Evolutionary conservation across 2,888 invertebrate genomes (phyloP), one percentile per base, ranked within the genome.

Genomic region (Eupelmus urozonus): DNA sequence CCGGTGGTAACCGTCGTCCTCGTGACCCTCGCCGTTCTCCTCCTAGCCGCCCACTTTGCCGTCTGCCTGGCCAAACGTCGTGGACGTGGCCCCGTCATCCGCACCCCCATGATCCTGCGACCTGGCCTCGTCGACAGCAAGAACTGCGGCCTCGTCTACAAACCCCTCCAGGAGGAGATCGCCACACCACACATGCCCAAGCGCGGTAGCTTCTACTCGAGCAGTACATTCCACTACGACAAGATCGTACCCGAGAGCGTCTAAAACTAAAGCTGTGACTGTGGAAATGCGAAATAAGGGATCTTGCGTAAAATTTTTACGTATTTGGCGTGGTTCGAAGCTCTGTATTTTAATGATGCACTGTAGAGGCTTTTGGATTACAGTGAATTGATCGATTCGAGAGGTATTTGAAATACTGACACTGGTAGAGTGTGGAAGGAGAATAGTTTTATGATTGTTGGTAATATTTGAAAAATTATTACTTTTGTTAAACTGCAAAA

Each of bases 111-210:
- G 87, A 89, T 89, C 9, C 84, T 90, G 9, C 87, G 89, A 29
- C 89, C 86, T 53, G 88, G 89, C 40, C 83, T 89, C 42, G 82
- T 86, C 18, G 89, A 89, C 79, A 94, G 93, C 91, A 94, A 93
- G 85, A 94, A 94, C 88, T 94, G 94, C 83, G 94, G 94, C 2
- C 92, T 95, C 78, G 94, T 96, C 23, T 96, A 95, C 90, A 94
- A 94, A 86, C 95, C 95, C 82, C 90, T 96, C 72, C 94, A 95
- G 13, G 95, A 95, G 88, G 95, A 96, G 83, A 92, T 95, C 82
- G 92, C 92, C 13, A 93, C 93, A 62, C 93, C 94, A 1, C 91
- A 92, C 85, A 93, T 94, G 85, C 94, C 95, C 65, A 95, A 89
- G 78, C 83, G 89, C 5, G 88, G 89, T 74, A 88, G 88, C 73